These are phyloP conservation scores for Chaenocephalus aceratus DNA, from an alignment of 2,113 vertebrate genomes.

Conservation along the genomic window DNA sequence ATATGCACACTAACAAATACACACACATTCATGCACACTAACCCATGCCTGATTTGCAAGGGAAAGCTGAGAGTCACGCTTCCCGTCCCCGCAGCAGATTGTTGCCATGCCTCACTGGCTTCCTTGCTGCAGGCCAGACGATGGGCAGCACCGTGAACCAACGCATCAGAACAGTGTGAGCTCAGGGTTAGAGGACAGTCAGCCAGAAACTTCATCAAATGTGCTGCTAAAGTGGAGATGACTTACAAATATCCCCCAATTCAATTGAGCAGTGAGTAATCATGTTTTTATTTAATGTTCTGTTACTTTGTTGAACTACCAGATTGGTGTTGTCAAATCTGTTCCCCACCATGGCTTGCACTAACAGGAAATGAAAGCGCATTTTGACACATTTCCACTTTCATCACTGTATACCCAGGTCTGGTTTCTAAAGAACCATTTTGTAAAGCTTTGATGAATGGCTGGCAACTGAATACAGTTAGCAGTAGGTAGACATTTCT, in stretches of 20 bases:
- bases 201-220: constrained; percentile 32
- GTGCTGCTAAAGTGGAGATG: neutral
- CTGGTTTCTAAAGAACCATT: constrained; percentile 9
- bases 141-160: constrained; percentile 44
- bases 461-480: neutral
- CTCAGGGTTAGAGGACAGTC: constrained; percentile 33
- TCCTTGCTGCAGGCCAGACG: constrained; percentile 43
- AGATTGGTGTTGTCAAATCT: constrained; percentile 13
- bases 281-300: constrained; percentile 8
- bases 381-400: constrained; percentile 6
- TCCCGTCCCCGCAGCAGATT: constrained; percentile 53
- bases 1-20: constrained; percentile 7
- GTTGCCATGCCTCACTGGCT: constrained; percentile 52
- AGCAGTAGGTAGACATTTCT: neutral
- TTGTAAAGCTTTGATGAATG: neutral
- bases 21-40: neutral
- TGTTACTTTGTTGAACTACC: constrained; percentile 1
- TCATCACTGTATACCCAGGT: neutral
- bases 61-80: constrained; percentile 56
- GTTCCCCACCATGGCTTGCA: neutral
- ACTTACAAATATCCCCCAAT: too few species aligned
- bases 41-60: constrained; percentile 64
- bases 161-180: constrained; percentile 24
- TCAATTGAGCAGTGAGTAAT: constrained; percentile 23
- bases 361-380: constrained; percentile 9